Percentiles rank a stretch among this genome's conserved stretches.
phyloP scores from a whole-genome alignment of 2,888 invertebrate species.

The Leptinotarsa tumamoca region DNA sequence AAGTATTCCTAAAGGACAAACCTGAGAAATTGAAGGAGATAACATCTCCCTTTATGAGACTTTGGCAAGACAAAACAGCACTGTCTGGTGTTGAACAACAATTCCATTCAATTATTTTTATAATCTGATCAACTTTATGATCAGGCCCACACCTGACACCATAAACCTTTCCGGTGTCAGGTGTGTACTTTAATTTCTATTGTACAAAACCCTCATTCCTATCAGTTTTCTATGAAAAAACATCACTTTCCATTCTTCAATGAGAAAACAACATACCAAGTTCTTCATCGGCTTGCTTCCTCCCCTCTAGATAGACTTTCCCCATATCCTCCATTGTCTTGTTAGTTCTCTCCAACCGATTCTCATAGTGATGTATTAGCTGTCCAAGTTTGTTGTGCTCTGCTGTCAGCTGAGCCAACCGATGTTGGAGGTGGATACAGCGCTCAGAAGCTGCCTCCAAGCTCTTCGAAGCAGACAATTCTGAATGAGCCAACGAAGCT shows the following conservation, averaged over 20 bases:
- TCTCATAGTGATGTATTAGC: slow-evolving; percentile 68
- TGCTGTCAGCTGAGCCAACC: slow-evolving; percentile 66
- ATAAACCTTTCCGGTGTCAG: not conserved
- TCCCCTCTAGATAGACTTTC: slow-evolving; percentile 27
- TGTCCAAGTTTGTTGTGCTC: slow-evolving; percentile 68
- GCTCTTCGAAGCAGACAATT: slow-evolving; percentile 67
- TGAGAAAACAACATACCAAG: slow-evolving; percentile 27
- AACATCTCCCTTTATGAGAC: no score
- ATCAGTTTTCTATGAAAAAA: no score
- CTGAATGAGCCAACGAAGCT: slow-evolving; percentile 69
- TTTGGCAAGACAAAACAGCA: no score
- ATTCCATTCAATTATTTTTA: no score
- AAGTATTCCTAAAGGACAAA: no score
- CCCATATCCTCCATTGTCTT: slow-evolving; percentile 55
- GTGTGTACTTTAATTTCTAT: not conserved
- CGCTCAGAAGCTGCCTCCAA: slow-evolving; percentile 69
- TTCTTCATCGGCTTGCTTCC: slow-evolving; percentile 31
- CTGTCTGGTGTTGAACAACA: no score
- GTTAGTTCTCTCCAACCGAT: slow-evolving; percentile 66
- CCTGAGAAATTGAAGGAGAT: no score
- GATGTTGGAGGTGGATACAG: slow-evolving; percentile 68
- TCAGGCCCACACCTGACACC: not conserved
- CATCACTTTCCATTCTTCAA: not conserved
- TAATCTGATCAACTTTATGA: not conserved
- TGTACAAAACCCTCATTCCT: not conserved